These are phyloP conservation scores for Pseudochromis fuscus DNA, from an alignment of 2,797 vertebrate species.

Conservation along the genomic window DNA sequence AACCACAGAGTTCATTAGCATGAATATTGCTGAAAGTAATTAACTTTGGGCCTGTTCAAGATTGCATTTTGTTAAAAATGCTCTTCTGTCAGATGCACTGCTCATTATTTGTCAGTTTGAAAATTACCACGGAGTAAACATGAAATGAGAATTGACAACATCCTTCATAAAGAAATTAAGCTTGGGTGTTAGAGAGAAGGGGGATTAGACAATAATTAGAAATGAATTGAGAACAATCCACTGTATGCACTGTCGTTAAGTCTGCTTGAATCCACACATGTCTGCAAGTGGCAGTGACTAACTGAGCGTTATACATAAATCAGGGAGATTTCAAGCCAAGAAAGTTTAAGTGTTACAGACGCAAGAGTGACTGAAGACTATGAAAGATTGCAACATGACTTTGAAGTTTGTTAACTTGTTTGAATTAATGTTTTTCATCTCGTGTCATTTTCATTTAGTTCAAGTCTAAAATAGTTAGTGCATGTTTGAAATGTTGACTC, in stretches of 20 bases:
- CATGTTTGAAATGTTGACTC: too few relatives aligned
- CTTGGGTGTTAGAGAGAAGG: neutral
- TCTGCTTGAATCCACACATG: neutral
- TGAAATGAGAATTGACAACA: slow-evolving; percentile 45
- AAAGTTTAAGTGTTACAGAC: neutral
- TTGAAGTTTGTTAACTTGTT: too few relatives aligned
- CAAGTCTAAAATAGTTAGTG: too few relatives aligned
- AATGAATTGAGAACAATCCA: neutral
- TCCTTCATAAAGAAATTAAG: slow-evolving; percentile 23
- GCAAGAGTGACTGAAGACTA: neutral
- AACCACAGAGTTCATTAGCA: slow-evolving; percentile 48
- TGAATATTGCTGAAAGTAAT: slow-evolving; percentile 56
- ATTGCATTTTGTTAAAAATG: slow-evolving; percentile 37
- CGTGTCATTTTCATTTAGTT: too few relatives aligned
- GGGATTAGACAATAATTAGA: neutral
- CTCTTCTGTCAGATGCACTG: slow-evolving; percentile 28
- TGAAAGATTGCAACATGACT: too few relatives aligned
- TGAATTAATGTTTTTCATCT: too few relatives aligned
- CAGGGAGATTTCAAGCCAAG: neutral
- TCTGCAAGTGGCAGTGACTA: neutral
- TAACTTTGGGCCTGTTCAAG: slow-evolving; percentile 46
- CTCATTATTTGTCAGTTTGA: slow-evolving; percentile 48
- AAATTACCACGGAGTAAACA: slow-evolving; percentile 43
- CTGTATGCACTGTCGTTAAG: neutral
- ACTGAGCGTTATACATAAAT: slow-evolving; percentile 9